Evolutionary conservation across 2,113 vertebrate genomes (phyloP).

Genomic region (Coptodon bakossiorum): DNA sequence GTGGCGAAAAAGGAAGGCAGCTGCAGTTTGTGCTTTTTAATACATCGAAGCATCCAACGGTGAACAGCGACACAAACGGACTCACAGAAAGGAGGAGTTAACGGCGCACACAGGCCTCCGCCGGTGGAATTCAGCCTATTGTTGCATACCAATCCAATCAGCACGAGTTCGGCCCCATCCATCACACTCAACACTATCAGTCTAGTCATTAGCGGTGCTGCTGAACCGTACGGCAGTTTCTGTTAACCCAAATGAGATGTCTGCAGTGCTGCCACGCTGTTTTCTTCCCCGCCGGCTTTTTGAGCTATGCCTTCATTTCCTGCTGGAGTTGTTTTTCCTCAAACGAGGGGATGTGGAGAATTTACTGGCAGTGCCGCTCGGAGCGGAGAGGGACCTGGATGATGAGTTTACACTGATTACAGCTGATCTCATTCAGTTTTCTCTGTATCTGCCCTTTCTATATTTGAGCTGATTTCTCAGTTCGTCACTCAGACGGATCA

Average conservation of each 20-base stretch:
- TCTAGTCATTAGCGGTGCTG: constrained; percentile 46
- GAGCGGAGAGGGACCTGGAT: neutral
- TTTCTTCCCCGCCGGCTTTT: neutral
- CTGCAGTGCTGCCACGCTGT: neutral
- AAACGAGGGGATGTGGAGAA: neutral
- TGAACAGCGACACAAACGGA: neutral
- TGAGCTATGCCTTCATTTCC: constrained; percentile 48
- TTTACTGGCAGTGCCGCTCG: neutral
- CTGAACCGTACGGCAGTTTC: constrained; percentile 48
- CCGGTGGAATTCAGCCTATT: neutral
- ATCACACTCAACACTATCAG: constrained; percentile 47
- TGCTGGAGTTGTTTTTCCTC: constrained; percentile 4
- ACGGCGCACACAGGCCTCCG: neutral
- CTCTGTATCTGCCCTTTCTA: neutral
- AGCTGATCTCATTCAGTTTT: neutral
- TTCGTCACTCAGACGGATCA: neutral
- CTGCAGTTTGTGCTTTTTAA: neutral
- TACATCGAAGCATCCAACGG: neutral
- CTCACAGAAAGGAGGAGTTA: constrained; percentile 3
- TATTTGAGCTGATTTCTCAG: neutral
- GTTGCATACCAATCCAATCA: constrained; percentile 43
- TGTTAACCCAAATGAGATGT: constrained; percentile 54
- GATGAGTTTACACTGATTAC: neutral
- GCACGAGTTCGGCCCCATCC: constrained; percentile 12
- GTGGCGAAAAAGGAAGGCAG: neutral